Evolutionary conservation across 2,888 invertebrate species (phyloP).

Genomic region (Aleiodes alternator): DNA sequence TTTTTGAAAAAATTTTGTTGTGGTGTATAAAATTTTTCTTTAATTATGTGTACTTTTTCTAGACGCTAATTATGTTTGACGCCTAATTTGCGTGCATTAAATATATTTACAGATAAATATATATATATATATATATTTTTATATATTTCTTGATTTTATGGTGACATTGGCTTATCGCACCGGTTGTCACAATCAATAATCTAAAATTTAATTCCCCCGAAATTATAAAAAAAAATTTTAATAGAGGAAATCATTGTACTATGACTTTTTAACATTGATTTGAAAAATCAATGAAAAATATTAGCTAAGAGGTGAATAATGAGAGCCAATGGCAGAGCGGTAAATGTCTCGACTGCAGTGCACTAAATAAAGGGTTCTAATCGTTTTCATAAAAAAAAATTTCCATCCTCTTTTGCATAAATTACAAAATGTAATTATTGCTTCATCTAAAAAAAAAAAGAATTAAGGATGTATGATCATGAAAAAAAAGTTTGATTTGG

Average conservation of each 20-base stretch:
- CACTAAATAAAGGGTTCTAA: slow-evolving; percentile 55
- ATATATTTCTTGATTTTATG: background rate
- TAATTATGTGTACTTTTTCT: slow-evolving; percentile 59
- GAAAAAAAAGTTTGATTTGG: too few species aligned
- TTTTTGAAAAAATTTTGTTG: slow-evolving; percentile 56
- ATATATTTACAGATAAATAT: slow-evolving; percentile 40
- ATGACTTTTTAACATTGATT: slow-evolving; percentile 3
- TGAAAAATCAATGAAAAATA: slow-evolving; percentile 25
- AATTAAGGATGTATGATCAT: too few species aligned
- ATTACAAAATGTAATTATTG: too few species aligned
- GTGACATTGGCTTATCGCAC: slow-evolving; percentile 7
- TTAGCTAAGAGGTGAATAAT: slow-evolving; percentile 73
- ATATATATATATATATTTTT: too few species aligned
- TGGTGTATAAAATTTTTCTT: slow-evolving; percentile 55
- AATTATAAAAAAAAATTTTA: background rate
- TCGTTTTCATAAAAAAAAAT: slow-evolving; percentile 32
- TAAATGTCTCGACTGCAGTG: slow-evolving; percentile 72
- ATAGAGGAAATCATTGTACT: background rate
- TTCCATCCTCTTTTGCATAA: background rate
- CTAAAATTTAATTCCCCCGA: too few species aligned
- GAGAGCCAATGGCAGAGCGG: slow-evolving; percentile 75
- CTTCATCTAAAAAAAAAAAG: too few species aligned
- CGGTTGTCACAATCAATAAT: background rate
- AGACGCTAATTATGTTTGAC: slow-evolving; percentile 57
- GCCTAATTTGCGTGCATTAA: slow-evolving; percentile 49